A percentile compares a stretch with the other conserved stretches of the same genome.
phyloP scores from a whole-genome alignment of 2,888 invertebrate species.

The Mesorhabditis spiculigera region DNA sequence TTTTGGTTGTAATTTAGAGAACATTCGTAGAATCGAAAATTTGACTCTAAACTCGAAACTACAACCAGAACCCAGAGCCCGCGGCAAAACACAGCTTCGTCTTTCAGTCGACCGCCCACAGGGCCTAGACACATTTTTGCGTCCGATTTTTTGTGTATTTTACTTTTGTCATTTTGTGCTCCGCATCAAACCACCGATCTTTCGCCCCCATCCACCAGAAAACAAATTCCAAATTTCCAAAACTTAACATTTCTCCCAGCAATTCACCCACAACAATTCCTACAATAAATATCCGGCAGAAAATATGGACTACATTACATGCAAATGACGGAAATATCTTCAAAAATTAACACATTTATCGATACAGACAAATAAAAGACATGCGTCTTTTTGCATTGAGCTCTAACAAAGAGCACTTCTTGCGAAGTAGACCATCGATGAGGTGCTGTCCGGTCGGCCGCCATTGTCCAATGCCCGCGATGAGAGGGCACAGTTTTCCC shows the following conservation, averaged over 20 bases:
- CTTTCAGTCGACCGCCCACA: not conserved
- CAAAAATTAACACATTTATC: not conserved
- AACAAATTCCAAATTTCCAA: too few relatives aligned
- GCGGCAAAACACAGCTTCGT: too few relatives aligned
- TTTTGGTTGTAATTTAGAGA: too few relatives aligned
- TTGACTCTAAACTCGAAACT: too few relatives aligned
- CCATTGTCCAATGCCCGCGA: not conserved
- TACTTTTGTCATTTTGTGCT: not conserved
- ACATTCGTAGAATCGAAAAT: too few relatives aligned
- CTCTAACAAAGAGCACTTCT: not conserved
- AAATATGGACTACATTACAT: too few relatives aligned
- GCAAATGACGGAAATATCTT: too few relatives aligned
- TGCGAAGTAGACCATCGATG: not conserved
- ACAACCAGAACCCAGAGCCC: too few relatives aligned
- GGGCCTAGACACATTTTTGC: not conserved
- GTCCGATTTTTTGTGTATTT: not conserved
- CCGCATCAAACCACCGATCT: not conserved
- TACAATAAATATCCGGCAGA: too few relatives aligned
- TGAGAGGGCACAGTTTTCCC: not conserved
- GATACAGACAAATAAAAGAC: not conserved
- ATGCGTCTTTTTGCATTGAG: not conserved
- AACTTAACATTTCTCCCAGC: too few relatives aligned
- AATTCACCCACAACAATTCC: too few relatives aligned
- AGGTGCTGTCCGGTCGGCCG: not conserved
- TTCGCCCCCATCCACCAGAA: not conserved